Percentiles rank a stretch among this genome's conserved stretches.
These are phyloP conservation scores for Podocnemis expansa DNA, from an alignment of 2,113 vertebrate genomes.

Conservation along the genomic window DNA sequence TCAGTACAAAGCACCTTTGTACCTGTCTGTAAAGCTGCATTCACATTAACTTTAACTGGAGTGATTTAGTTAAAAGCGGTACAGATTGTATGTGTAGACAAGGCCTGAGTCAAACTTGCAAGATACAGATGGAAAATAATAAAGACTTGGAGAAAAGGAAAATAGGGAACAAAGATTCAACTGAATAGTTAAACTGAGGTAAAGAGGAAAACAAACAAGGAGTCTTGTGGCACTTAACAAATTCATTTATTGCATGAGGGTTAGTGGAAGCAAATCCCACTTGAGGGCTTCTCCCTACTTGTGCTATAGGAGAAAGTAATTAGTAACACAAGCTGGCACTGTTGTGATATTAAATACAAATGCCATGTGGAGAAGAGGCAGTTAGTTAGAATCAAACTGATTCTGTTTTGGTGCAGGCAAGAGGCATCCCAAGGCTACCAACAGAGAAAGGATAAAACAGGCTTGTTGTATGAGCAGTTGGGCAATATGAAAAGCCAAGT, in stretches of 20 bases:
- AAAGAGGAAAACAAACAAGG: too few relatives aligned
- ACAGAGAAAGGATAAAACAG: not conserved
- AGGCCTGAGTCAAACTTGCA: not conserved
- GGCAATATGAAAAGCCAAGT: not conserved
- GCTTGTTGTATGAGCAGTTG: too few relatives aligned
- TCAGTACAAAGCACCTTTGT: not conserved
- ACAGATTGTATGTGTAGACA: not conserved
- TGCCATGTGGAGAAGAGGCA: not conserved
- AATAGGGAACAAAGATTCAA: not conserved
- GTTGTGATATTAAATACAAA: accelerated
- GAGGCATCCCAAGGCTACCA: not conserved
- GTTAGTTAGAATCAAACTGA: accelerated
- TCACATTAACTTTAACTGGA: not conserved
- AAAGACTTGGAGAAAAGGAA: not conserved
- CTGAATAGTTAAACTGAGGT: not conserved
- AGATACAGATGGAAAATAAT: not conserved
- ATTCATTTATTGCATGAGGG: too few relatives aligned
- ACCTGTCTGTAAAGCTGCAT: too few relatives aligned
- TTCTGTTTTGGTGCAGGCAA: not conserved
- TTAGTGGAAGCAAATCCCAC: too few relatives aligned
- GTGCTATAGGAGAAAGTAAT: not conserved
- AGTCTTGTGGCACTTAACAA: too few relatives aligned
- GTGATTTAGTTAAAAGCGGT: not conserved
- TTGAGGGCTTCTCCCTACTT: not conserved
- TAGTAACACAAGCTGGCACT: not conserved